These are phyloP conservation scores for Triplophysa rosa DNA, from an alignment of 2,113 vertebrate genomes.

Conservation along the genomic window DNA sequence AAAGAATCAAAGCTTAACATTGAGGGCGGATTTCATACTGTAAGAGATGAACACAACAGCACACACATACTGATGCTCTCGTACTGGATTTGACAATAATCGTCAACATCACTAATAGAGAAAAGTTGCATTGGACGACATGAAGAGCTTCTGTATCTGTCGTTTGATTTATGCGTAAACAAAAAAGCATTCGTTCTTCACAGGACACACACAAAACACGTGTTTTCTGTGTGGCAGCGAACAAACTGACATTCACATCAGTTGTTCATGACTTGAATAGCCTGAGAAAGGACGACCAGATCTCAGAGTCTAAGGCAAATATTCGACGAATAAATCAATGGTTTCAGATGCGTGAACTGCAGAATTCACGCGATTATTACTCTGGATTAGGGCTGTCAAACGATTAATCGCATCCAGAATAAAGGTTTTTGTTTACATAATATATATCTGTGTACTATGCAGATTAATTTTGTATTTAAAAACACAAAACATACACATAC, in stretches of 20 bases:
- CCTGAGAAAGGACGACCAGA: background rate
- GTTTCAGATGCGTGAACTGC: too few species aligned
- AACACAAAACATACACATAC: too few species aligned
- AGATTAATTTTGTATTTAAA: too few species aligned
- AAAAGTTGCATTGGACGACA: background rate
- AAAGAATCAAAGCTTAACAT: background rate
- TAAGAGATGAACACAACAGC: background rate
- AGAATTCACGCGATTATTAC: background rate
- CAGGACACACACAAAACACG: background rate
- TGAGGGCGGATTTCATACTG: background rate
- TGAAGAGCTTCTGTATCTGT: background rate
- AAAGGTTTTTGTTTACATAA: too few species aligned
- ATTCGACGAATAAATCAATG: background rate
- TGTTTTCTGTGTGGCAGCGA: background rate
- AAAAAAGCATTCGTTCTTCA: background rate
- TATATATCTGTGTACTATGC: too few species aligned
- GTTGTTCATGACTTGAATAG: background rate
- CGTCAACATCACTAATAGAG: background rate
- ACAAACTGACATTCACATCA: background rate
- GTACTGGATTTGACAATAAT: background rate
- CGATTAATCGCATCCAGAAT: background rate
- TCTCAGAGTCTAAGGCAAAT: constrained; percentile 55
- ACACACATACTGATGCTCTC: too few species aligned
- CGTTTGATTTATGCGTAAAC: background rate
- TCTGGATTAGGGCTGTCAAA: too few species aligned